Evolutionary conservation across 2,888 invertebrate species (phyloP), one percentile per base, ranked within the genome.

Genomic region (Coenonympha arcania): DNA sequence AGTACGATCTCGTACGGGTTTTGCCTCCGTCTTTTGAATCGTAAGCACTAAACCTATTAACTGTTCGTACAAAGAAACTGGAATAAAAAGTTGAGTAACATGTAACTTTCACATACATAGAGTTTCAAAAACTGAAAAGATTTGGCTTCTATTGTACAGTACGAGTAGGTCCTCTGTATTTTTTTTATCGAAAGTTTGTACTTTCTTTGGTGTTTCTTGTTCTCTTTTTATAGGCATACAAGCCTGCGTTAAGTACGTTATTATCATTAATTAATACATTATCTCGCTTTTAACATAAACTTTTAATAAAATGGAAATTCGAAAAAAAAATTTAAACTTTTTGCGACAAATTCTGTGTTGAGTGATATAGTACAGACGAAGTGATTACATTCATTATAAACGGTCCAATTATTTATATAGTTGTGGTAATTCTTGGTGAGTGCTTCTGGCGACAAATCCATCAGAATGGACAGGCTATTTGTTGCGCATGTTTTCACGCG

Each of bases 401-500:
- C 33, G 45, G 28, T 42, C 48, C 48, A 55, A 48, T 55, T 51
- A 52, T n/a, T n/a, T n/a, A n/a, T n/a, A n/a, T 60, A 59, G 41
- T 49, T 53, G 56, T 56, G 40, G 48, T 52, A 54, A 58, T 60
- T 55, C 61, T 53, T 77, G 71, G 81, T 78, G 75, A 75, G 77
- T 78, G 76, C 72, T 67, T 64, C 64, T 74, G 84, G 84, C 83
- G 84, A 82, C 85, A 75, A 71, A 85, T 85, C 80, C 80, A 82
- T 85, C 85, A 83, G 76, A 64, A 80, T 77, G 79, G 84, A 84
- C 85, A 78, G 82, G 76, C 76, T 80, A 82, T 84, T 84, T 77
- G 83, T 84, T 81, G 82, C 76, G 75, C 76, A 75, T 76, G 81
- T 79, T 80, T 81, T 79, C 78, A 78, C 79, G 80, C 76, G 79